Evolutionary conservation across 53 echinoderm and acorn worm species (phyloP), one percentile per base, ranked within the genome.

Genomic region (Holothuria leucospilota): DNA sequence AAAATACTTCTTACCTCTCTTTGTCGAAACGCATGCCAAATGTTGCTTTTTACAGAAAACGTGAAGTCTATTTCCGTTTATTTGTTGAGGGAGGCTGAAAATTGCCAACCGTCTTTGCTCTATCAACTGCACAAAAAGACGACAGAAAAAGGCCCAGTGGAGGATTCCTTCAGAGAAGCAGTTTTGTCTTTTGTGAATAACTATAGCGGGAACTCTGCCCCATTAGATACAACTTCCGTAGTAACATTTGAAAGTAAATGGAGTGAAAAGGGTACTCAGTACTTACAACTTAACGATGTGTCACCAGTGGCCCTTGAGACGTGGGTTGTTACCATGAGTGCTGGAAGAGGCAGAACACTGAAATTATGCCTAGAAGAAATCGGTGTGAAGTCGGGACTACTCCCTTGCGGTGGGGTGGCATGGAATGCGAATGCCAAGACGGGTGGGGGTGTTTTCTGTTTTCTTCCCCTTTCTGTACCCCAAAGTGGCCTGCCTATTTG

Each of bases 21-120:
- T 30, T 86, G 86, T 82, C 67, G 93, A 26, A 85, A 92, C 10
- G 86, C 94, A 15, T 40, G 42, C 7, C 39, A 91, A 24, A 65
- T 96, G 62, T 75, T 96, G 20, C 63, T 96, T 5, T 96, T 96
- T 60, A 96, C 96, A 18, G 90, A 88, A 49, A 90, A 92, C 6
- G 85, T 96, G 8, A 51, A 58, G 26, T 61, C 69, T 62, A 85
- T 92, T 25, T 67, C 85, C 16, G 40, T 92, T 15, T 82, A 84
- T 64, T 66, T 41, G 28, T 20, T 64, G 28, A 23, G 5, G 9
- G 64, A 64, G 8, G 64, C 9, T 21, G 42, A 82, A 27, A 63
- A 82, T 49, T 49, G 49, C 13, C 10, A 11, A 11, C 49, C 49
- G 49, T 4, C 49, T 49, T 11, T 49, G 49, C 49, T 49, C 10